Evolutionary conservation across 1,140 invertebrate genomes (phyloP).

Genomic region (Aradophagus sp.): DNA sequence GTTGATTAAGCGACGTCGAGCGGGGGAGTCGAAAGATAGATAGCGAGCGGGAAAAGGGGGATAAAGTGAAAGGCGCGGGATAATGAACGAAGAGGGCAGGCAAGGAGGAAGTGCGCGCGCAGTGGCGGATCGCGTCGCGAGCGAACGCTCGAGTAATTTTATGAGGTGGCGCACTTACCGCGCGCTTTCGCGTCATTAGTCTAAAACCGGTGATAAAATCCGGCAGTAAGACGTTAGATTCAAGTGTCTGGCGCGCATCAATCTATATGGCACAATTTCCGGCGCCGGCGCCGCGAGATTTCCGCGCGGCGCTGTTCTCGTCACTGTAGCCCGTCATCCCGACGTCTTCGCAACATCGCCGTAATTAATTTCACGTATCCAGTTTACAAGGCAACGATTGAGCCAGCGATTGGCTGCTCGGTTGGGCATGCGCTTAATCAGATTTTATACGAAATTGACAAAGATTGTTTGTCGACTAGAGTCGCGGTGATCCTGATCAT

Average conservation of each 20-base stretch:
- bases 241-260: conserved; percentile 50
- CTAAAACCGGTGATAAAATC: conserved; percentile 64
- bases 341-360: conserved; percentile 60
- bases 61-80: too few relatives aligned
- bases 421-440: conserved; percentile 66
- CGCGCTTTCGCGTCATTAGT: conserved; percentile 67
- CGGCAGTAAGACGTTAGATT: conserved; percentile 62
- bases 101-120: background rate
- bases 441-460: conserved; percentile 68
- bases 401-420: conserved; percentile 48
- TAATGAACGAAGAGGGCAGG: conserved; percentile 1
- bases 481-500: conserved; percentile 55
- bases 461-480: conserved; percentile 65
- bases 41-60: too few relatives aligned
- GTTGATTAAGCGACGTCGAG: too few relatives aligned
- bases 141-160: conserved; percentile 22
- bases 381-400: conserved; percentile 66
- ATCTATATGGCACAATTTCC: conserved; percentile 67
- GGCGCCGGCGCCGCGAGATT: conserved; percentile 25
- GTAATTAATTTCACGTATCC: conserved; percentile 74
- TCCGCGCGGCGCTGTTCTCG: too few relatives aligned
- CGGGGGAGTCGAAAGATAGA: too few relatives aligned
- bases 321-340: conserved; percentile 34
- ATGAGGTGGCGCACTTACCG: conserved; percentile 31
- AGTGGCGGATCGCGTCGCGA: too few relatives aligned